Percentiles rank a stretch among this genome's conserved stretches.
Conservation (phyloP, 2,113 vertebrate species). For the Hippocampus abdominalis region DNA sequence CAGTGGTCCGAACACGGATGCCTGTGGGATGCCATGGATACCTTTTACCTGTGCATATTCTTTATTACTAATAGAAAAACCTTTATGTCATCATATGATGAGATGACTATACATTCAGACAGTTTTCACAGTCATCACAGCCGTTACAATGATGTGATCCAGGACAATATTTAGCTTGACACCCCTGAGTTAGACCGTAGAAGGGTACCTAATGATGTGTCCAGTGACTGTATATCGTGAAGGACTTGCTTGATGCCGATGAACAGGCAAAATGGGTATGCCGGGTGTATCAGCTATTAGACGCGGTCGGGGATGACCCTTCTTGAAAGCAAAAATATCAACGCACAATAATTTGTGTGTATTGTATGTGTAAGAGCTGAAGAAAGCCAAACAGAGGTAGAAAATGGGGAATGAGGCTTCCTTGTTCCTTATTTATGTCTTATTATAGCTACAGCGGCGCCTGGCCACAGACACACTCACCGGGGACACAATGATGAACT, state of each 20-base stretch:
- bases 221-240: neutral
- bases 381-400: constrained; percentile 22
- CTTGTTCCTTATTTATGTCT: constrained; percentile 76
- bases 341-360: constrained; percentile 28
- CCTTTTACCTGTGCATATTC: neutral
- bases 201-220: neutral
- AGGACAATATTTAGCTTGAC: neutral
- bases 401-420: constrained; percentile 65
- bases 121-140: neutral
- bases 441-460: constrained; percentile 73
- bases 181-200: neutral
- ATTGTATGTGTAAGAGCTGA: constrained; percentile 4
- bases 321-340: constrained; percentile 37
- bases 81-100: neutral
- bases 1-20: neutral
- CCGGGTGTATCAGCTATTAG: constrained; percentile 25
- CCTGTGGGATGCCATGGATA: neutral
- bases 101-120: neutral
- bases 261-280: constrained; percentile 12
- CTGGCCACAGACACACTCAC: constrained; percentile 74
- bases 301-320: constrained; percentile 32
- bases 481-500: constrained; percentile 74
- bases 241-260: neutral
- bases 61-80: neutral
- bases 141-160: neutral